Evolutionary conservation across 1,140 invertebrate genomes (phyloP).

Genomic region (Platorchestia sp.): DNA sequence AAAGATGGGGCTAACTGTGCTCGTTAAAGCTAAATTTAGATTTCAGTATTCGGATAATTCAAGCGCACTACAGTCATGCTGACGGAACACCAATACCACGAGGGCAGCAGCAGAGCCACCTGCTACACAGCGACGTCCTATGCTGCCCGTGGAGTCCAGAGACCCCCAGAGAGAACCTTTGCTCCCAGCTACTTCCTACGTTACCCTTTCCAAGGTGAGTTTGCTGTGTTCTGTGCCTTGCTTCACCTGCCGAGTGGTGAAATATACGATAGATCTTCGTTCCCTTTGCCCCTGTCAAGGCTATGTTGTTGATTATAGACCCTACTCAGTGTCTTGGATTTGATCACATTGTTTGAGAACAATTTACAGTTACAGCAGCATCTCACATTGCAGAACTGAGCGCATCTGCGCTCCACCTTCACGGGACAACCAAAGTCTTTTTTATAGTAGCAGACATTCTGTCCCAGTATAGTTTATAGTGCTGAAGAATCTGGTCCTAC

Average conservation of each 20-base stretch:
- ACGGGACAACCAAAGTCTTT: neutral
- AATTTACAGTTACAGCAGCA: neutral
- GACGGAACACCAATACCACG: neutral
- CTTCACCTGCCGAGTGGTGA: neutral
- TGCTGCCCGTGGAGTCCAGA: neutral
- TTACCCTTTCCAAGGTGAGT: neutral
- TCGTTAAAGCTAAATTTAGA: neutral
- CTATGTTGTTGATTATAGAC: neutral
- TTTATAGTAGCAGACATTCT: neutral
- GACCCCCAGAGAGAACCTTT: neutral
- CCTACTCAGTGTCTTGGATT: neutral
- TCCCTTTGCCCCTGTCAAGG: neutral
- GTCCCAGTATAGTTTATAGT: neutral
- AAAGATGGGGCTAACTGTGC: neutral
- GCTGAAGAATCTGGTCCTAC: neutral
- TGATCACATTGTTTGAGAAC: neutral
- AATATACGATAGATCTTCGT: neutral
- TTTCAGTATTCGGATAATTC: neutral
- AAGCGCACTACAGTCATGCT: neutral
- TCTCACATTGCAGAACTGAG: neutral
- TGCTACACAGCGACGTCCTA: no score
- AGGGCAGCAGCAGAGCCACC: neutral
- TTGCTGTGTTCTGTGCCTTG: neutral
- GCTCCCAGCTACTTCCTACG: neutral
- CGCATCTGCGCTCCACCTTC: neutral